A percentile compares a stretch with the other conserved stretches of the same genome.
phyloP scores from a whole-genome alignment of 1,140 invertebrate genomes.

The Mamestra configurata region DNA sequence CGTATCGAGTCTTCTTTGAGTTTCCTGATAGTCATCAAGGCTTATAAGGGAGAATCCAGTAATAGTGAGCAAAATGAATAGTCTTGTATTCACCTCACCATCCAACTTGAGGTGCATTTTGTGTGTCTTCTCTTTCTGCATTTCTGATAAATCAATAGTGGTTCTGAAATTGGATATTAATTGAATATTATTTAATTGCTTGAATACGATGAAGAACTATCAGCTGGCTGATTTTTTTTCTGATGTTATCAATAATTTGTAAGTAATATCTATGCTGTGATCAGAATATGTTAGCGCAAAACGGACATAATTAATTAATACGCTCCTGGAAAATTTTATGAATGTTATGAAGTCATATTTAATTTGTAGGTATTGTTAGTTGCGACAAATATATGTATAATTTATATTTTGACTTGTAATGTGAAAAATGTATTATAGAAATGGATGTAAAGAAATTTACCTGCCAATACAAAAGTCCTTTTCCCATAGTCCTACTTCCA shows the following conservation, averaged over 20 bases:
- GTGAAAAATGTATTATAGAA: not conserved
- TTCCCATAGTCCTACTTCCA: constrained; percentile 75
- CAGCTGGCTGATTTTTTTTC: no score
- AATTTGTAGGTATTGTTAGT: no score
- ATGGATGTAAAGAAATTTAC: constrained; percentile 57
- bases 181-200: not conserved
- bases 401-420: not conserved
- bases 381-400: not conserved
- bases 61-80: constrained; percentile 96
- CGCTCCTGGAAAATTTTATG: no score
- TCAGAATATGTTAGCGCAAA: no score
- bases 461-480: constrained; percentile 75
- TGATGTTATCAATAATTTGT: no score
- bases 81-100: constrained; percentile 74
- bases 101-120: constrained; percentile 70
- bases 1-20: constrained; percentile 88
- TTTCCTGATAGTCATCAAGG: constrained; percentile 93
- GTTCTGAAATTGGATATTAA: constrained; percentile 64
- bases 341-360: no score
- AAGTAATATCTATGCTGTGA: no score
- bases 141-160: constrained; percentile 65
- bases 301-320: no score
- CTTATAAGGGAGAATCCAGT: constrained; percentile 96
- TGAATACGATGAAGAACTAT: no score
- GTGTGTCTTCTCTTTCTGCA: constrained; percentile 79